Evolutionary conservation across 2,797 vertebrate genomes (phyloP).

Genomic region (Arvicola amphibius): DNA sequence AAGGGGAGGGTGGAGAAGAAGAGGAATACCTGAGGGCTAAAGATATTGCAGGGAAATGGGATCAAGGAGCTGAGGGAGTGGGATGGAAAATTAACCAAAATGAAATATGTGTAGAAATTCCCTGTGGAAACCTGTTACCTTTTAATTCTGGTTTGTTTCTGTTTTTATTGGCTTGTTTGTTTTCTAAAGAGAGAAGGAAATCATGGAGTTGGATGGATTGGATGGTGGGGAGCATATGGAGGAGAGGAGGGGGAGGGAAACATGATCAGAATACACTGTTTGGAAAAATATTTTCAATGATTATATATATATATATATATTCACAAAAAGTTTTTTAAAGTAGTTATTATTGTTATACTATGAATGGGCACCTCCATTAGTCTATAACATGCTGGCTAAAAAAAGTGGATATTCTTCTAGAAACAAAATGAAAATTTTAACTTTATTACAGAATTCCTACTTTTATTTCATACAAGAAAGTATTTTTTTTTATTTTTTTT

Average conservation of each 20-base stretch:
- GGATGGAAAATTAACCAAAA: not conserved
- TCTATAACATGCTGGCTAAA: not conserved
- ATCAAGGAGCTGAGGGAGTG: not conserved
- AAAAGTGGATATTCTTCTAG: slow-evolving; percentile 25
- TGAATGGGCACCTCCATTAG: not conserved
- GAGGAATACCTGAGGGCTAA: not conserved
- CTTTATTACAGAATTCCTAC: not conserved
- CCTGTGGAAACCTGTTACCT: not conserved
- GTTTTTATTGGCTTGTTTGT: not conserved
- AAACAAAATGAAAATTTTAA: slow-evolving; percentile 41
- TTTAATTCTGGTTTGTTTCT: not conserved
- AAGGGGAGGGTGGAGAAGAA: not conserved
- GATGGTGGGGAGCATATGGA: not conserved
- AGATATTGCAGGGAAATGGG: not conserved
- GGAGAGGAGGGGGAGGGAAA: not conserved
- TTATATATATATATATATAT: not conserved
- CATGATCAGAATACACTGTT: not conserved
- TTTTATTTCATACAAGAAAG: not conserved
- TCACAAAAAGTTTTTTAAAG: not conserved
- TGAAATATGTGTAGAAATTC: not conserved
- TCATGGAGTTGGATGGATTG: not conserved
- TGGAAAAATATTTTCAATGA: not conserved
- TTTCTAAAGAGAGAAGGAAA: not conserved
- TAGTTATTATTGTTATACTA: slow-evolving; percentile 30
- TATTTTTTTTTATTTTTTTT: not conserved